phyloP scores from a whole-genome alignment of 2,113 vertebrate species.

The Atherinomorus stipes region DNA sequence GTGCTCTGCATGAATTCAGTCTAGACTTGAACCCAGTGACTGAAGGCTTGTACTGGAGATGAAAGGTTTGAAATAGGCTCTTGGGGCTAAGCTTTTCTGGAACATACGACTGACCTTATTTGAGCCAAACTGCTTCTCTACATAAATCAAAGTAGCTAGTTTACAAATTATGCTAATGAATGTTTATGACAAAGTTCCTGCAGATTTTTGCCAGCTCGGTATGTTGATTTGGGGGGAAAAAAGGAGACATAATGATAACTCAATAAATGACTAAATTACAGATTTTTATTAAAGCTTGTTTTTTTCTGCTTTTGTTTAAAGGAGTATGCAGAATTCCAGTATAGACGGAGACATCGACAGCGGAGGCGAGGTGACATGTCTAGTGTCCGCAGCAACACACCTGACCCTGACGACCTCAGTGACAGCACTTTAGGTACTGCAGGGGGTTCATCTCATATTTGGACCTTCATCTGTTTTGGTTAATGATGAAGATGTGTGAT shows the following conservation, averaged over 20 bases:
- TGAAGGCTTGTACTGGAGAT: constrained; percentile 16
- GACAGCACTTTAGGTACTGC: constrained; percentile 88
- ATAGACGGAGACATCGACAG: constrained; percentile 93
- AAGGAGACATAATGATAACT: neutral
- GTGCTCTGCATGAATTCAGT: constrained; percentile 19
- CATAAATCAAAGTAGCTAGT: neutral
- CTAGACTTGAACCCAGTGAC: constrained; percentile 15
- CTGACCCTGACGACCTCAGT: constrained; percentile 88
- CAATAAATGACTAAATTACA: neutral
- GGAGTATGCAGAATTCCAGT: constrained; percentile 99
- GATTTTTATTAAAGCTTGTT: neutral
- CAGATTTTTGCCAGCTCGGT: neutral
- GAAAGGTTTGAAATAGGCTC: constrained; percentile 20
- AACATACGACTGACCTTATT: constrained; percentile 8
- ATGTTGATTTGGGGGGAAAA: no score
- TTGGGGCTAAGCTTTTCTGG: neutral
- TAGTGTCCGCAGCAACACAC: constrained; percentile 91
- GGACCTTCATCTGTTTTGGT: neutral
- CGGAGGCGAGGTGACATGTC: constrained; percentile 92
- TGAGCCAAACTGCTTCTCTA: neutral
- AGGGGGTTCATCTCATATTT: neutral
- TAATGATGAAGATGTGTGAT: neutral
- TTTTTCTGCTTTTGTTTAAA: constrained; percentile 67
- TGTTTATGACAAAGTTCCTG: neutral
- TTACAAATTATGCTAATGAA: neutral